Evolutionary conservation across 2,888 invertebrate genomes (phyloP), one percentile per base, ranked within the genome.

Genomic region (Idaea straminata): DNA sequence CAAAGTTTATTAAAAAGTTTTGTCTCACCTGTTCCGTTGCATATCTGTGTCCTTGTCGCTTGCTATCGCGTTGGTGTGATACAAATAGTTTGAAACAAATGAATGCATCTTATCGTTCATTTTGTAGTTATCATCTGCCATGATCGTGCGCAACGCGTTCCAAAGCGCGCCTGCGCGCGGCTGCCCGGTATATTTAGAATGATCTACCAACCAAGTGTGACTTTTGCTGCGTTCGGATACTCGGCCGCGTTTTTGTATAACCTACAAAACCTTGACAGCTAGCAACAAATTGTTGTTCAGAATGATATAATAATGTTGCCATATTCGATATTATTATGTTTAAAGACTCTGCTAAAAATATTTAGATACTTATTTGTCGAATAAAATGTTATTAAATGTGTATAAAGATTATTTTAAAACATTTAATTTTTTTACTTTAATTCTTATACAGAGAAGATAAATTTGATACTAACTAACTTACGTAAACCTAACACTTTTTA

Each of bases 121-220:
- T 76, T 79, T 77, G 65, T 83, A 81, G 82, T 86, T 89, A 85
- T 87, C 86, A 85, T 87, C 86, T 87, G 78, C 82, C 82, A 82
- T 82, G 83, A 77, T 80, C 78, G 77, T 74, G 81, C 75, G 80
- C 78, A 78, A 74, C 77, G 79, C 80, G 78, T 83, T 82, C 78
- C 82, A 73, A 78, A 79, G 77, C 86, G 89, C 88, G 87, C 83
- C 83, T 84, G 87, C 91, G 87, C 91, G 89, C 89, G 80, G 74
- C 81, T 84, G 83, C 85, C 71, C 87, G 86, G 86, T 92, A 90
- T 89, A 91, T 90, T 91, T 92, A 91, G 92, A 92, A 88, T 90
- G 91, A 86, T 84, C 82, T 83, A 80, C 82, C 80, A 82, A 80
- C 82, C 80, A 82, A 84, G 80, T 86, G 85, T 83, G 86, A 86